Percentiles rank a stretch among this genome's conserved stretches.
Conservation (phyloP, 1,140 invertebrate species). For the Ditylenchus dipsaci region DNA sequence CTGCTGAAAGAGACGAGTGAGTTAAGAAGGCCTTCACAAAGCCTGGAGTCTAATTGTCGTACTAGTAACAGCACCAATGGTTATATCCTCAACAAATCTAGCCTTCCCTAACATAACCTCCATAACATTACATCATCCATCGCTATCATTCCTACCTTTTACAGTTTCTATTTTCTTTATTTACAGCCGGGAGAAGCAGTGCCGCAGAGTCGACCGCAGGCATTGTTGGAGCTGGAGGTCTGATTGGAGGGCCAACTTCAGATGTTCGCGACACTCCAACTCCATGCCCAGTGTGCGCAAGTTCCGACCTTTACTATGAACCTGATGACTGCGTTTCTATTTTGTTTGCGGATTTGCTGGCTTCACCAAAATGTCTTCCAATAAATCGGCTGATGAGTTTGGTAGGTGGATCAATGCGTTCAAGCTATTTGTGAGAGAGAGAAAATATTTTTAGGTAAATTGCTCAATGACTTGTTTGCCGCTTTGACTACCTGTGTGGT, state of each 20-base stretch:
- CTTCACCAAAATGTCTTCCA: conserved; percentile 93
- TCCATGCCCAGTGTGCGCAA: conserved; percentile 62
- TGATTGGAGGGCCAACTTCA: neutral
- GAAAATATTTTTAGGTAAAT: conserved; percentile 67
- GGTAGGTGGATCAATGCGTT: too few relatives aligned
- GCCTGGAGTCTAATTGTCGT: conserved; percentile 42
- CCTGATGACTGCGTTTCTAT: conserved; percentile 68
- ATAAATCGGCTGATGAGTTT: conserved; percentile 69
- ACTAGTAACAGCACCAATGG: conserved; percentile 25
- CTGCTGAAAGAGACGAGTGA: conserved; percentile 54
- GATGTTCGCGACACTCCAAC: conserved; percentile 20
- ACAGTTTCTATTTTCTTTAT: too few relatives aligned
- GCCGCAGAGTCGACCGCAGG: conserved; percentile 41
- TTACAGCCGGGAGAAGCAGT: conserved; percentile 24
- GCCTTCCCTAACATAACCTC: neutral
- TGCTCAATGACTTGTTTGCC: conserved; percentile 89
- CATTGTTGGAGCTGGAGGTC: conserved; percentile 12
- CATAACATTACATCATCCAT: neutral
- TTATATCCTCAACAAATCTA: neutral
- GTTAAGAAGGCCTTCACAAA: conserved; percentile 46
- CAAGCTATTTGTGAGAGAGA: too few relatives aligned
- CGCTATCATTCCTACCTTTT: too few relatives aligned
- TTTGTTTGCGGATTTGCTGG: conserved; percentile 87
- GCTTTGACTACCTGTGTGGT: conserved; percentile 83
- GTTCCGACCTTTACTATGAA: conserved; percentile 92